Evolutionary conservation across 1,140 invertebrate genomes (phyloP).

Genomic region (Harpegnathos saltator): DNA sequence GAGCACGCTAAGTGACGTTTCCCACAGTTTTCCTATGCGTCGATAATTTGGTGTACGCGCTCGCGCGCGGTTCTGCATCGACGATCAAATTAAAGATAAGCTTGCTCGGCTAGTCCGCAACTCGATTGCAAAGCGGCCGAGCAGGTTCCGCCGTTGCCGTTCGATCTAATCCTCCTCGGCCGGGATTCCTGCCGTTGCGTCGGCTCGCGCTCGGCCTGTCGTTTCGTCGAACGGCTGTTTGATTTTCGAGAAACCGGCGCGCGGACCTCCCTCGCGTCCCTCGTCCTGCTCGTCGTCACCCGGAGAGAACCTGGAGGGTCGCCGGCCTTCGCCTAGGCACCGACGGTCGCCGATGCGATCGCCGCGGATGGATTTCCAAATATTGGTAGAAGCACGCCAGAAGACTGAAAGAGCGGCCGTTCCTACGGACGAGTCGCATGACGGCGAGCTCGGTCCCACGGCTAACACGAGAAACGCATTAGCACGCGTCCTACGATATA

Average conservation of each 20-base stretch:
- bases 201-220: not conserved
- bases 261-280: no score
- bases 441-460: slow-evolving; percentile 63
- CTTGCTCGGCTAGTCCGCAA: slow-evolving; percentile 56
- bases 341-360: slow-evolving; percentile 33
- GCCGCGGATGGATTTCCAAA: slow-evolving; percentile 73
- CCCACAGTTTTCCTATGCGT: slow-evolving; percentile 36
- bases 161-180: slow-evolving; percentile 3
- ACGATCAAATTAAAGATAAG: slow-evolving; percentile 60
- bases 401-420: slow-evolving; percentile 29
- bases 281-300: no score
- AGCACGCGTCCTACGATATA: slow-evolving; percentile 78
- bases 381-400: slow-evolving; percentile 70
- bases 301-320: no score
- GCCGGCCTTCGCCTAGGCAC: slow-evolving; percentile 17
- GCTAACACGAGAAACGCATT: slow-evolving; percentile 81
- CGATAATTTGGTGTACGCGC: slow-evolving; percentile 58
- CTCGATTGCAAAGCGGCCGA: slow-evolving; percentile 36
- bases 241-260: slow-evolving; percentile 41
- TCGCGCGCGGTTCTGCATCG: slow-evolving; percentile 24
- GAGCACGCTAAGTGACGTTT: slow-evolving; percentile 24
- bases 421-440: slow-evolving; percentile 21
- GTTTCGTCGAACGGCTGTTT: slow-evolving; percentile 12
- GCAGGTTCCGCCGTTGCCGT: slow-evolving; percentile 35
- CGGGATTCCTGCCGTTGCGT: not conserved